Conservation (phyloP, 2,797 vertebrate species). For the Sardinella longiceps region DNA sequence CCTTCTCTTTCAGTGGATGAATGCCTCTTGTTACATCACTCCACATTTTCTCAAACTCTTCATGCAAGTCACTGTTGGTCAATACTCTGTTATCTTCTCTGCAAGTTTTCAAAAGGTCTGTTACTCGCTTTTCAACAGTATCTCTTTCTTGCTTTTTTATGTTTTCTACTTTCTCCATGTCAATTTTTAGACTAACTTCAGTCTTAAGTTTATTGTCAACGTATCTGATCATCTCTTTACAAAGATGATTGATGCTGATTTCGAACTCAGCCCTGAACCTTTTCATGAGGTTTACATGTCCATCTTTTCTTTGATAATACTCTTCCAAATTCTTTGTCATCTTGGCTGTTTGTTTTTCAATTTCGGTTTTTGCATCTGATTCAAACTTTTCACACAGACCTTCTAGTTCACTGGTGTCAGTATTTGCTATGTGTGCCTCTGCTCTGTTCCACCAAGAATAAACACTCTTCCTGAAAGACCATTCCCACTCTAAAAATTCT, state of each 20-base stretch:
- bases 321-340: slow-evolving; percentile 35
- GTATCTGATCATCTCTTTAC: slow-evolving; percentile 49
- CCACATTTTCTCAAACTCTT: slow-evolving; percentile 63
- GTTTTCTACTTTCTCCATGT: slow-evolving; percentile 38
- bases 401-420: not conserved
- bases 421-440: slow-evolving; percentile 56
- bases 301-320: slow-evolving; percentile 57
- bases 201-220: slow-evolving; percentile 24
- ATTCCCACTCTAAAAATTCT: slow-evolving; percentile 65
- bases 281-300: slow-evolving; percentile 58
- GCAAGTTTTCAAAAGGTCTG: slow-evolving; percentile 49
- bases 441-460: slow-evolving; percentile 44
- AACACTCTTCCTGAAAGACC: slow-evolving; percentile 62
- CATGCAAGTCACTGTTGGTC: slow-evolving; percentile 30
- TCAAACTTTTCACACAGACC: not conserved
- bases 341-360: not conserved
- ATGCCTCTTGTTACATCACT: not conserved
- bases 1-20: slow-evolving; percentile 2
- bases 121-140: slow-evolving; percentile 55
- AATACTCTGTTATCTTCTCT: not conserved
- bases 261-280: slow-evolving; percentile 62
- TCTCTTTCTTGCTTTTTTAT: slow-evolving; percentile 44
- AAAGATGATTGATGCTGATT: slow-evolving; percentile 38
- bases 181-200: slow-evolving; percentile 26
- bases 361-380: not conserved